Conservation (phyloP, 2,113 vertebrate genomes). For the Mesembrinibis cayennensis region DNA sequence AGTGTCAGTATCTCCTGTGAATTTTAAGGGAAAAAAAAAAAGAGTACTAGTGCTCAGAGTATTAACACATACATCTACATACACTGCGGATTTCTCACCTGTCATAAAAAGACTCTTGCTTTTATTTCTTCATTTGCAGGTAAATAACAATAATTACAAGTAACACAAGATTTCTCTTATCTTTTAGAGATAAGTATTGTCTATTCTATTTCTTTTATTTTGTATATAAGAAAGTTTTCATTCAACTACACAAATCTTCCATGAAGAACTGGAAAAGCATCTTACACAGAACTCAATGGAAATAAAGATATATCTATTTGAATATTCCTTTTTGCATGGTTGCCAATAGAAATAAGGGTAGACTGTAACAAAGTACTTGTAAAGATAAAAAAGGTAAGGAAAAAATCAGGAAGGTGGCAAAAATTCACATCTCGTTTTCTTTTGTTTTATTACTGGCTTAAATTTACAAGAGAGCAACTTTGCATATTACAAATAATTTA, state of each 20-base stretch:
- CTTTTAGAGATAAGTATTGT: background rate
- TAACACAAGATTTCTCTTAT: background rate
- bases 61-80: background rate
- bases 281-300: background rate
- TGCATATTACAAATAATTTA: background rate
- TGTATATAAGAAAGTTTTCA: background rate
- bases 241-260: background rate
- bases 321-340: background rate
- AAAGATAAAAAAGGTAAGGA: background rate
- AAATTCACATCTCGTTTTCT: background rate
- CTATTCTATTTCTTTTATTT: background rate
- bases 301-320: background rate
- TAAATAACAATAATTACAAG: background rate
- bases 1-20: conserved; percentile 84
- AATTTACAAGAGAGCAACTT: background rate
- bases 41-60: background rate
- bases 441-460: background rate
- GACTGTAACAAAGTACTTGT: background rate
- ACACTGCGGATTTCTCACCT: background rate
- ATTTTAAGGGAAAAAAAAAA: conserved; percentile 30
- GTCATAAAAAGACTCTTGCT: background rate
- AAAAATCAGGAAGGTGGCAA: background rate
- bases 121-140: background rate
- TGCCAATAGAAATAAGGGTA: background rate
- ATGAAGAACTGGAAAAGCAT: background rate